Evolutionary conservation across 2,113 vertebrate genomes (phyloP).

Genomic region (Nymphicus hollandicus): DNA sequence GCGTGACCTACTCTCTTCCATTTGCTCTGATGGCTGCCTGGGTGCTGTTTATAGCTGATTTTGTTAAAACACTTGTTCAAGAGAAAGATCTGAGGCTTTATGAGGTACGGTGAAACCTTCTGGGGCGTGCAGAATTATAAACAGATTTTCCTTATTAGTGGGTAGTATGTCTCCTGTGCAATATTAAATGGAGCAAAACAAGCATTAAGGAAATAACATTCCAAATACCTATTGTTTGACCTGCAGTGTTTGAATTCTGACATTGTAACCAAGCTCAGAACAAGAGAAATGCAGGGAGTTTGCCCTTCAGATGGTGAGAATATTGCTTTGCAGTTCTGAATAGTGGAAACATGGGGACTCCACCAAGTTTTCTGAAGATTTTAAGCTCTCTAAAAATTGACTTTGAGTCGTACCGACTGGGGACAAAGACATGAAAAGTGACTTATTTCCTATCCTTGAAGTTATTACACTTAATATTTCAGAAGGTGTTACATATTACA

Average conservation of each 20-base stretch:
- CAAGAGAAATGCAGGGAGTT: not conserved
- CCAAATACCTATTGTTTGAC: not conserved
- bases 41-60: slow-evolving; percentile 92
- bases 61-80: slow-evolving; percentile 95
- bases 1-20: slow-evolving; percentile 90
- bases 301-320: not conserved
- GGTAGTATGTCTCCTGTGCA: not conserved
- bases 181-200: not conserved
- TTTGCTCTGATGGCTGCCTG: slow-evolving; percentile 93
- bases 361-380: not conserved
- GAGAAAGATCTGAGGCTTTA: slow-evolving; percentile 95
- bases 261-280: not conserved
- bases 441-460: slow-evolving; percentile 1
- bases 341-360: not conserved
- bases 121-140: slow-evolving; percentile 24
- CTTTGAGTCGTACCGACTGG: not conserved
- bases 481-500: slow-evolving; percentile 19
- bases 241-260: not conserved
- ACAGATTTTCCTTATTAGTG: slow-evolving; percentile 16
- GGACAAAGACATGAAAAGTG: slow-evolving; percentile 28
- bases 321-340: not conserved
- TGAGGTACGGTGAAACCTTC: slow-evolving; percentile 78
- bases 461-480: slow-evolving; percentile 41
- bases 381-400: not conserved
- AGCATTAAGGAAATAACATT: slow-evolving; percentile 15